Base-by-base conservation (phyloP, 2,888 invertebrate genomes). In the Hirtodrosophila cameraria region DNA sequence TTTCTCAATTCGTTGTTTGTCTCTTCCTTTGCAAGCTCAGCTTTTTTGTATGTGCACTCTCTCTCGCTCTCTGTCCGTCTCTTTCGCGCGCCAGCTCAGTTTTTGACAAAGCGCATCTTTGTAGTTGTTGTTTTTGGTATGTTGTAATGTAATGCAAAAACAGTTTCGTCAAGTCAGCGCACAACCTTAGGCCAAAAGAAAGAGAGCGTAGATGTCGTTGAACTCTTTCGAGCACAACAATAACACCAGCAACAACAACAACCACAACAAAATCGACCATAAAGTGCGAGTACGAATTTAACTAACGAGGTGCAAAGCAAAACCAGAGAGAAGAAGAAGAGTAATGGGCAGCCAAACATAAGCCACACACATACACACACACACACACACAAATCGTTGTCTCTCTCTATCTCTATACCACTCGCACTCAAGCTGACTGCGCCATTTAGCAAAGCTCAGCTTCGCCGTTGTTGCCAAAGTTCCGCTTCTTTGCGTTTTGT, bases 191-290 rank as follows among this genome's bases (percentile, higher is more conserved):
- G 27, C 11, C 43, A 68, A 18, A n/a, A 13, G 36, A 61, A 53
- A 45, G 54, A 60, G 48, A 75, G 48, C 43, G 38, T 36, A 20
- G 30, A 62, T 64, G 84, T 86, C 86, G 65, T 67, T 87, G 87
- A 83, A 83, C 84, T 72, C 65, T 61, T 63, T 80, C 66, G 65
- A 79, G 74, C 86, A 75, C 69, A 55, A 43, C 62, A 55, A 45
- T 28, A 57, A 64, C 52, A 57, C 48, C 50, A 46, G 38, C 18
- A 54, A 25, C 41, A 36, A 46, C 28, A 38, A 30, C 41, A 59
- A 59, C 39, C 49, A 68, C 61, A 70, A 57, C 52, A 57, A 60
- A 61, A 28, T 57, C 39, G 46, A 68, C 61, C 73, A 57, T 48
- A 57, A 60, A 61, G 31, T 57, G 45, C 43, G 43, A 49, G 52